Evolutionary conservation across 1,140 invertebrate species (phyloP).

Genomic region (Lysiphlebus fabarum): DNA sequence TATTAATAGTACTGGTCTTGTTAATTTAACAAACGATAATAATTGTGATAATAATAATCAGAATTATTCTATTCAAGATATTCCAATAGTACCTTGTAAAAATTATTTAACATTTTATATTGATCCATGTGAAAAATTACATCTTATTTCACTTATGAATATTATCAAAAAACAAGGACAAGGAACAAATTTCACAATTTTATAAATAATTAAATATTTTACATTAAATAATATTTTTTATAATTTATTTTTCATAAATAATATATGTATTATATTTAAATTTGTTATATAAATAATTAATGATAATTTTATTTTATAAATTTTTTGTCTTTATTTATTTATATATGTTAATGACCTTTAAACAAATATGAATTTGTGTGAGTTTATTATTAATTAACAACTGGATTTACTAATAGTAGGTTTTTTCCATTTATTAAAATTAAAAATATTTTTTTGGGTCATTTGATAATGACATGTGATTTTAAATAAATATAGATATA

Average conservation of each 20-base stretch:
- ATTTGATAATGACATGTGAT: no score
- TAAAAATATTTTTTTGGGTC: no score
- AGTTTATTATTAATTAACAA: no score
- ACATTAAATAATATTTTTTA: no score
- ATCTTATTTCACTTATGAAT: constrained; percentile 54
- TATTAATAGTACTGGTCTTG: constrained; percentile 51
- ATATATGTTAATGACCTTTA: no score
- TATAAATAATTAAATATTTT: constrained; percentile 32
- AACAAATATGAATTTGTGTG: no score
- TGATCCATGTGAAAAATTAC: constrained; percentile 51
- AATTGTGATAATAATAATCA: constrained; percentile 44
- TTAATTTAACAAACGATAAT: constrained; percentile 41
- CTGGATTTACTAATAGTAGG: no score
- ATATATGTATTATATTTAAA: background rate
- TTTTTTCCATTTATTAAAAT: no score
- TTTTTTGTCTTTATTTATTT: no score
- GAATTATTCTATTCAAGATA: constrained; percentile 31
- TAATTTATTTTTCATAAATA: background rate
- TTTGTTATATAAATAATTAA: background rate
- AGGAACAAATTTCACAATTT: constrained; percentile 44
- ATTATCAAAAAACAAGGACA: constrained; percentile 54
- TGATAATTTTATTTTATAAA: background rate
- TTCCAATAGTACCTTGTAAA: constrained; percentile 36
- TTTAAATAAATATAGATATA: no score
- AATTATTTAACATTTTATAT: constrained; percentile 53